Percentiles rank a stretch among this genome's conserved stretches.
These are phyloP conservation scores for Aramus guarauna DNA, from an alignment of 2,113 vertebrate species.

Conservation along the genomic window DNA sequence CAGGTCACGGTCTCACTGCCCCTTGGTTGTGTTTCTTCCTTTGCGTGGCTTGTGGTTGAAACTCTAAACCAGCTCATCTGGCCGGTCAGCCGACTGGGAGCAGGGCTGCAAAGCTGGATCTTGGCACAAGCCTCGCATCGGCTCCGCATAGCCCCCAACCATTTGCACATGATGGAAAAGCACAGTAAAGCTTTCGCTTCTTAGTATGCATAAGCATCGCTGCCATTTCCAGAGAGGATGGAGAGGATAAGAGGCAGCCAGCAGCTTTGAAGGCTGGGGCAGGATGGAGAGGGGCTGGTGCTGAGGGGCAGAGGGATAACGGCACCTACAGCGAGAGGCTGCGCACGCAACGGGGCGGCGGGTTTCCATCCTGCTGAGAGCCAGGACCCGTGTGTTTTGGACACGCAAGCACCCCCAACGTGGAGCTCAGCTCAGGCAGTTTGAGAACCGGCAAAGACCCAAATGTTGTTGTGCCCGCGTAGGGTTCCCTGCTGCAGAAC, in stretches of 20 bases:
- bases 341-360: fast-evolving
- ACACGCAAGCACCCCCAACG: fast-evolving
- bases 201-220: background rate
- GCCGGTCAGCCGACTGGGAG: background rate
- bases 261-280: background rate
- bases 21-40: background rate
- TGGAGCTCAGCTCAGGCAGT: background rate
- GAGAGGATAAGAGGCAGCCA: background rate
- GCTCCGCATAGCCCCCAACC: background rate
- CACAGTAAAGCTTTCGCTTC: background rate
- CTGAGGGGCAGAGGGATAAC: fast-evolving
- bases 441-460: fast-evolving
- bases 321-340: background rate
- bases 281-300: background rate
- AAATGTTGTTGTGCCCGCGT: fast-evolving
- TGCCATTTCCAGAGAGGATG: background rate
- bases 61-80: background rate
- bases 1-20: background rate
- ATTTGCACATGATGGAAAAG: background rate
- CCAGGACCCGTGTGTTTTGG: fast-evolving
- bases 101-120: background rate
- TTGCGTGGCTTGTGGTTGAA: background rate
- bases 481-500: background rate
- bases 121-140: background rate
- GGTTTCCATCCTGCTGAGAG: fast-evolving